Evolutionary conservation across 2,888 invertebrate species (phyloP).

Genomic region (Drosophila emarginata): DNA sequence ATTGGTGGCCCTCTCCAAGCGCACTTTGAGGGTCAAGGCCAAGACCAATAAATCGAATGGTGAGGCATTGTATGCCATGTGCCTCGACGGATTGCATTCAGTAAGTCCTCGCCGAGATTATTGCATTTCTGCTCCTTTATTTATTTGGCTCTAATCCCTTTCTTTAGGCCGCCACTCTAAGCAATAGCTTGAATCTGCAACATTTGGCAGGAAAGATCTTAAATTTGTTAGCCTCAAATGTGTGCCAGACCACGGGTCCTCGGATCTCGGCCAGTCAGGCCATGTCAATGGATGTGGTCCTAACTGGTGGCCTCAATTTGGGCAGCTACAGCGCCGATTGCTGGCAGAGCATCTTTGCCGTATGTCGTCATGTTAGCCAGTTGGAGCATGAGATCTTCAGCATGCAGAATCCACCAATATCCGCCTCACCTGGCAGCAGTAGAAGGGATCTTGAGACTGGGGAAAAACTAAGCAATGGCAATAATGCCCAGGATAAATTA

Average conservation of each 20-base stretch:
- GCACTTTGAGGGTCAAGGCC: conserved; percentile 81
- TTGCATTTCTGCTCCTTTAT: background rate
- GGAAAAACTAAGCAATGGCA: conserved; percentile 80
- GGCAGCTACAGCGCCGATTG: conserved; percentile 96
- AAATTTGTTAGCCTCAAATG: conserved; percentile 92
- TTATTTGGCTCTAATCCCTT: background rate
- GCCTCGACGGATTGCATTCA: conserved; percentile 94
- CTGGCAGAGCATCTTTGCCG: conserved; percentile 97
- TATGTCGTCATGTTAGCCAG: conserved; percentile 95
- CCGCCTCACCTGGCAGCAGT: conserved; percentile 79
- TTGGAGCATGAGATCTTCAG: conserved; percentile 95
- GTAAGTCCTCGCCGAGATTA: conserved; percentile 80
- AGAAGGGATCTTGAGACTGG: conserved; percentile 81
- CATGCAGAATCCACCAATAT: conserved; percentile 84
- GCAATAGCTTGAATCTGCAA: conserved; percentile 94
- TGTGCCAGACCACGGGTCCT: conserved; percentile 91
- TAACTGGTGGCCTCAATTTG: conserved; percentile 93
- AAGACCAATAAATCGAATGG: conserved; percentile 84
- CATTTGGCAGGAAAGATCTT: conserved; percentile 95
- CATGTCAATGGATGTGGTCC: conserved; percentile 94
- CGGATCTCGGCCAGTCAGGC: conserved; percentile 94
- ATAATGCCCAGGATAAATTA: conserved; percentile 84
- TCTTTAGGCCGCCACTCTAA: conserved; percentile 91
- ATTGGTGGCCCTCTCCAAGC: conserved; percentile 85
- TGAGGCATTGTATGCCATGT: conserved; percentile 91